Conservation (phyloP, 2,113 vertebrate genomes). For the Harpagus bidentatus region DNA sequence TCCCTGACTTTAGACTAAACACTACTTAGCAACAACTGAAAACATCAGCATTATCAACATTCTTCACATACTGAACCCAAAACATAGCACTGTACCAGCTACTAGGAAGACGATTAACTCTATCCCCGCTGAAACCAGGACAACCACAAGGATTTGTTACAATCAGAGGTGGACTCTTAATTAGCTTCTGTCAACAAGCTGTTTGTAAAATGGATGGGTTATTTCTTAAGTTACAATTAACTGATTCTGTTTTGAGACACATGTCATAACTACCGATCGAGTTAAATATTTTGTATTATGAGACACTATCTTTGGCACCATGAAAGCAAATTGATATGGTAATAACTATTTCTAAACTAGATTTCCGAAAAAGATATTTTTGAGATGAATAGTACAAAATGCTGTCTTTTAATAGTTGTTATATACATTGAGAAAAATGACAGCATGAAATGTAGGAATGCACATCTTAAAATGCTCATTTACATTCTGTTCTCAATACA, state of each 20-base stretch:
- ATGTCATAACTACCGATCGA: neutral
- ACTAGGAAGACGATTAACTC: too few relatives aligned
- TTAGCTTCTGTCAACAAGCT: neutral
- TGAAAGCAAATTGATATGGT: neutral
- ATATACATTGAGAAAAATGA: neutral
- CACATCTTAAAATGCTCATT: neutral
- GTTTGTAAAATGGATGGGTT: neutral
- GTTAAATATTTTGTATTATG: neutral
- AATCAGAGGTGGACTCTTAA: neutral
- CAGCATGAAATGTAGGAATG: neutral
- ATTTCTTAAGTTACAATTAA: neutral
- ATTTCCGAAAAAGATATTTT: neutral
- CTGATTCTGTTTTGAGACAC: neutral
- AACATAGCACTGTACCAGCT: too few relatives aligned
- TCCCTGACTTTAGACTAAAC: too few relatives aligned
- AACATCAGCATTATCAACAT: too few relatives aligned
- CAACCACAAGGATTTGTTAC: neutral
- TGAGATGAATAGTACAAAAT: neutral
- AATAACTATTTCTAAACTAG: neutral
- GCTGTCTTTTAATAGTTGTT: neutral
- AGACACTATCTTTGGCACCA: neutral
- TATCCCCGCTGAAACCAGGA: neutral
- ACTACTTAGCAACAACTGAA: too few relatives aligned
- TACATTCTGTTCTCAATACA: neutral
- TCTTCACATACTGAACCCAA: too few relatives aligned